Evolutionary conservation across 2,797 vertebrate species (phyloP), one percentile per base, ranked within the genome.

Genomic region (Tauraco hartlaubi): DNA sequence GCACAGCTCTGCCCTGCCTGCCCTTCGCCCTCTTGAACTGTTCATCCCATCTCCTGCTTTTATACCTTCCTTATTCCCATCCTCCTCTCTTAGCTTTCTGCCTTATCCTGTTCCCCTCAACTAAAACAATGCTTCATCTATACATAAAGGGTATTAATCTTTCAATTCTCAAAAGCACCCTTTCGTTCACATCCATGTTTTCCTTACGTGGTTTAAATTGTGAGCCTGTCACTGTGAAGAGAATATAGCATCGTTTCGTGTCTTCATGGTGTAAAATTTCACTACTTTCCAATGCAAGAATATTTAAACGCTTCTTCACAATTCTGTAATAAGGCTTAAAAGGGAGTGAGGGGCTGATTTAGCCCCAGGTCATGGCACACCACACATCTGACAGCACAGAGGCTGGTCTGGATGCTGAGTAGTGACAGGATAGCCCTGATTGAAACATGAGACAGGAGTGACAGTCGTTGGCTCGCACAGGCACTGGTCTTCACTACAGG

Each of bases 351-450:
- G 48, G 59, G 3, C 5, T 1, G 7, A 19, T 44, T 66, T 59
- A 55, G 64, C 56, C 29, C 17, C 43, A 59, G 44, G 10, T 52
- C 2, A 1, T 17, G 39, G 55, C 7, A 6, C 0, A 0, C 55
- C 10, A 3, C 16, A 4, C 1, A 0, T 25, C 56, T 64, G 44
- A 3, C 9, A 12, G 49, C 49, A 46, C 54, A 29, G 44, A 49
- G 77, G 7, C 54, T 52, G 41, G 3, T 73, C 29, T 69, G 41
- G 37, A n/a, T 3, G 1, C 25, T 44, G 46, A 33, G 48, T 2
- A 1, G n/a, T 62, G 66, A 5, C 77, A 73, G 26, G 33, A 17
- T n/a, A 41, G 59, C 51, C 37, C 55, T 48, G 46, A 21, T 1
- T 56, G 61, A 56, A 75, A 48, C 41, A 31, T 0, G 0, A 77